Conservation (phyloP, 2,113 vertebrate genomes). For the Octodon degus region DNA sequence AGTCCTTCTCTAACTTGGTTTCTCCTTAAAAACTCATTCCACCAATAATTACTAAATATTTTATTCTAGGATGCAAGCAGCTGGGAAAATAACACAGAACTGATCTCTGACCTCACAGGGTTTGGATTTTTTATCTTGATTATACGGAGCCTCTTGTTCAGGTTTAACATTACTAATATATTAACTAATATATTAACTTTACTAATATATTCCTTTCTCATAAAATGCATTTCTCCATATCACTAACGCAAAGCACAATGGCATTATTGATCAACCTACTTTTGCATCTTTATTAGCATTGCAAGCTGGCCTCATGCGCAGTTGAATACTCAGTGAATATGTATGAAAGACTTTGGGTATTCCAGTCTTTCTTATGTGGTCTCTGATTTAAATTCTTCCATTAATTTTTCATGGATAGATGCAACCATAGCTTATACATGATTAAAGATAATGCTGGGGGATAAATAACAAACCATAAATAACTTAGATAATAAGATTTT, state of each 20-base stretch:
- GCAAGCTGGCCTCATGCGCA: background rate
- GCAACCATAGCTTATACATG: background rate
- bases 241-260: background rate
- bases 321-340: slow-evolving; percentile 41
- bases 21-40: background rate
- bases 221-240: background rate
- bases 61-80: background rate
- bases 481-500: background rate
- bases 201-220: background rate
- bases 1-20: background rate
- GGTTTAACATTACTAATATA: background rate
- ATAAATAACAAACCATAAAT: slow-evolving; percentile 43
- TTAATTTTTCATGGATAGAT: slow-evolving; percentile 20
- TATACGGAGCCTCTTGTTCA: slow-evolving; percentile 2
- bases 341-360: slow-evolving; percentile 47
- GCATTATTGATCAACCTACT: background rate
- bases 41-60: slow-evolving; percentile 1
- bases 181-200: too few relatives aligned
- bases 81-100: background rate
- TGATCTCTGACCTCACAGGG: background rate
- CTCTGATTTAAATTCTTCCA: slow-evolving; percentile 41
- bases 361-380: slow-evolving; percentile 37
- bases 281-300: background rate
- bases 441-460: slow-evolving; percentile 50
- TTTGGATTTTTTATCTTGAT: background rate